phyloP scores from a whole-genome alignment of 1,140 invertebrate species.

The Eumaeus atala region DNA sequence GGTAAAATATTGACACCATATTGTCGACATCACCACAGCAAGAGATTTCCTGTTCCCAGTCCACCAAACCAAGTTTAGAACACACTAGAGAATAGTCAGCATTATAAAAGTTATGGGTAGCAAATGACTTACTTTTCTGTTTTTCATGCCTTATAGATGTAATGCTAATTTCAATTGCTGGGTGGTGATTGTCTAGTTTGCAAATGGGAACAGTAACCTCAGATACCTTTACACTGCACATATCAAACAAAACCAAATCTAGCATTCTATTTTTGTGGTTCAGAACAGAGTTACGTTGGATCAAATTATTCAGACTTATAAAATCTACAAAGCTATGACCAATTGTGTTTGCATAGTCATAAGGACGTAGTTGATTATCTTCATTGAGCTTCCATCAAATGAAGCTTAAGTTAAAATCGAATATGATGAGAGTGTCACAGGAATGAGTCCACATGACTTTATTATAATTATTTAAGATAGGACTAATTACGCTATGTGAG shows the following conservation, averaged over 20 bases:
- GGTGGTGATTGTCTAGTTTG: not conserved
- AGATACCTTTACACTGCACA: not conserved
- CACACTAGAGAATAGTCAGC: constrained; percentile 8
- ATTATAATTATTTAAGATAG: not conserved
- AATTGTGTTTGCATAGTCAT: not conserved
- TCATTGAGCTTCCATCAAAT: not conserved
- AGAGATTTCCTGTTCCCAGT: too few species aligned
- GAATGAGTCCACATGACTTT: not conserved
- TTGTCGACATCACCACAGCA: too few species aligned
- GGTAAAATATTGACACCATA: too few species aligned
- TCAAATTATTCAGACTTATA: not conserved
- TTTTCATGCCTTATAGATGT: not conserved
- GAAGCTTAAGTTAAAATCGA: not conserved
- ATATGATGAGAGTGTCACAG: not conserved
- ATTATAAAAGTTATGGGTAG: not conserved
- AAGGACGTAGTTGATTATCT: not conserved
- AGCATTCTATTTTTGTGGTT: not conserved
- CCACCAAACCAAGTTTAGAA: constrained; percentile 23
- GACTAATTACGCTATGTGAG: not conserved
- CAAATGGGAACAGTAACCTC: not conserved
- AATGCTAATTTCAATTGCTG: not conserved
- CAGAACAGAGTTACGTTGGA: not conserved
- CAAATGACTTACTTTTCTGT: not conserved
- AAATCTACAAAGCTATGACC: not conserved
- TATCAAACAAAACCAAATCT: not conserved